Evolutionary conservation across 1,140 invertebrate species (phyloP).

Genomic region (Andrena cerasifolii): DNA sequence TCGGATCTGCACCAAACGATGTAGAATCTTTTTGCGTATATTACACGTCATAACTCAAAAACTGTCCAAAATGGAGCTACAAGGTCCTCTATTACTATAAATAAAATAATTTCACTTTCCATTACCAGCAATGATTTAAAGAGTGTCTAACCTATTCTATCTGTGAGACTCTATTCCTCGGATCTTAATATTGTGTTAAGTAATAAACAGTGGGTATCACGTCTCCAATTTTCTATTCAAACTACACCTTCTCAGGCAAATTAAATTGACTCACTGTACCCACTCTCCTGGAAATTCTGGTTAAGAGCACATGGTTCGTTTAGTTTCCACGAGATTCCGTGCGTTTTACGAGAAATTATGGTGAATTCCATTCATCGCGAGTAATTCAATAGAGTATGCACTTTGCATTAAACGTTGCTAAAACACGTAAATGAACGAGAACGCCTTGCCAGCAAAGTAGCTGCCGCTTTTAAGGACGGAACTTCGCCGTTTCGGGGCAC

Average conservation of each 20-base stretch:
- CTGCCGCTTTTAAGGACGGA: slow-evolving; percentile 3
- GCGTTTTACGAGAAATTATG: background rate
- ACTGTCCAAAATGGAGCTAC: no score
- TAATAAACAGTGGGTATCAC: no score
- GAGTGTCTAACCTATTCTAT: no score
- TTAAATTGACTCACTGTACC: background rate
- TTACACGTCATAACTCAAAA: no score
- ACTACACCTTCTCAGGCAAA: background rate
- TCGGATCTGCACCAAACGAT: no score
- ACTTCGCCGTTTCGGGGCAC: background rate
- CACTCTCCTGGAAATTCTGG: background rate
- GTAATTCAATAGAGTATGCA: slow-evolving; percentile 22
- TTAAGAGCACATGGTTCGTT: background rate
- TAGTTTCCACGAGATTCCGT: background rate
- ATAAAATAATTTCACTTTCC: no score
- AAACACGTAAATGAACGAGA: slow-evolving; percentile 15
- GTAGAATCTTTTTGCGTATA: no score
- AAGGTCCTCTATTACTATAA: no score
- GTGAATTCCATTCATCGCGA: background rate
- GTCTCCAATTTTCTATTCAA: no score
- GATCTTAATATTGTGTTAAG: background rate
- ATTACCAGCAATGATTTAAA: no score
- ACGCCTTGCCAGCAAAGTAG: background rate
- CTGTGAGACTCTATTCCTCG: no score
- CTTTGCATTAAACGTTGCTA: slow-evolving; percentile 21